Evolutionary conservation across 2,888 invertebrate species (phyloP), one percentile per base, ranked within the genome.

Genomic region (Rhamnusium bicolor): DNA sequence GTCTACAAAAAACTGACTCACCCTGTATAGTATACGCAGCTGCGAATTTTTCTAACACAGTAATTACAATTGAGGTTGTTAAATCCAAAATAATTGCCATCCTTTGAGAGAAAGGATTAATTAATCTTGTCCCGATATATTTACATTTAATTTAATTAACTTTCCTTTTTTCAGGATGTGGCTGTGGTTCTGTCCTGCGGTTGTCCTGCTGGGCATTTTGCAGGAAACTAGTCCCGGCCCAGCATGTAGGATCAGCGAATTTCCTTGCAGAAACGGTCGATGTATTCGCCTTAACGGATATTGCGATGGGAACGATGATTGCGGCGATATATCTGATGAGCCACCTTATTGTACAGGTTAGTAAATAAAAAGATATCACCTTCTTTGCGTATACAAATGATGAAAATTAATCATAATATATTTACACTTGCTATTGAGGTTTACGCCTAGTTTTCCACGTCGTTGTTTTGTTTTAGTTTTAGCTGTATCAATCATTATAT

Each of bases 291-390:
- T 95, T 77, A 96, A 96, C 89, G 93, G 93, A 81, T 96, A 94
- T 88, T 96, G 96, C 89, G 95, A 96, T 88, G 95, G 95, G 71
- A 89, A 89, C 81, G 92, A 94, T 89, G 95, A 96, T 88, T 96
- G 96, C 88, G 93, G 94, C 27, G 96, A 96, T 89, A 91, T 92
- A 79, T 95, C 95, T 85, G 96, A 96, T 89, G 96, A 96, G 89
- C 96, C 96, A 65, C 89, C 92, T 76, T 92, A 92, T 86, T 95
- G 95, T 87, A 93, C 94, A 82, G 92, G 93, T 93, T 86, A 62
- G 79, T 80, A 32, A 12, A 12, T 32, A 10, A 10, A 12, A 10
- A 32, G 2, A 32, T 12, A 12, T 1, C 1, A 24, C 6, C 24
- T 4, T 2, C 2, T n/a, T n/a, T n/a, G n/a, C n/a, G n/a, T n/a